Evolutionary conservation across 2,888 invertebrate genomes (phyloP), one percentile per base, ranked within the genome.

Genomic region (Eudasyphora cyanicolor): DNA sequence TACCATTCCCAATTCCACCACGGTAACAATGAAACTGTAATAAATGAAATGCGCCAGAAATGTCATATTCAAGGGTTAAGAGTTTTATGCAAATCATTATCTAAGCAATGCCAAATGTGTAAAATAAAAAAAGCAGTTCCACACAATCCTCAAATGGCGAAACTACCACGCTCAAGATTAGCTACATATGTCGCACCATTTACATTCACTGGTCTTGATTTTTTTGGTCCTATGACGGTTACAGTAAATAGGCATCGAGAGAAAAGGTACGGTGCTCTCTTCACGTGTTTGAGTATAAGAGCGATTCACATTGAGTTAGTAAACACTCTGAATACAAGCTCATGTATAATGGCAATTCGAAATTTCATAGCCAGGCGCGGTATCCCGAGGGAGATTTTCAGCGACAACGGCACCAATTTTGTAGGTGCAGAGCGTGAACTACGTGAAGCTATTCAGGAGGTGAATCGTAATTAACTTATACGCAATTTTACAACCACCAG

Each of bases 381-480:
- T 27, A 77, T 29, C 5, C 60, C 70, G 60, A 54, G 69, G 7
- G 77, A 77, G 29, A 54, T 77, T 69, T 77, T 77, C 35, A 76
- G 76, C 35, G 70, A 70, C n/a, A n/a, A n/a, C n/a, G n/a, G n/a
- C n/a, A n/a, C n/a, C n/a, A n/a, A n/a, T n/a, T n/a, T n/a, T n/a
- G 70, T 70, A 17, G 80, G 76, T 6, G 76, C 76, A 4, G 76
- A 76, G 6, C 64, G 67, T 21, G 76, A 76, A n/a, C 10, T 76
- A 24, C 75, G 75, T 3, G 75, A 80, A 60, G 49, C 70, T 60
- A 24, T 73, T 19, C 42, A 80, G 21, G 35, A 35, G 10, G 10
- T 35, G 6, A 69, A 77, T 35, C 19, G 24, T 17, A 35, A 67
- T 32, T 14, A 32, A 54, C 38, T 76, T 21, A 38, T 76, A 24